These are phyloP conservation scores for Microcebus murinus DNA, from an alignment of 2,113 vertebrate genomes.

Conservation along the genomic window DNA sequence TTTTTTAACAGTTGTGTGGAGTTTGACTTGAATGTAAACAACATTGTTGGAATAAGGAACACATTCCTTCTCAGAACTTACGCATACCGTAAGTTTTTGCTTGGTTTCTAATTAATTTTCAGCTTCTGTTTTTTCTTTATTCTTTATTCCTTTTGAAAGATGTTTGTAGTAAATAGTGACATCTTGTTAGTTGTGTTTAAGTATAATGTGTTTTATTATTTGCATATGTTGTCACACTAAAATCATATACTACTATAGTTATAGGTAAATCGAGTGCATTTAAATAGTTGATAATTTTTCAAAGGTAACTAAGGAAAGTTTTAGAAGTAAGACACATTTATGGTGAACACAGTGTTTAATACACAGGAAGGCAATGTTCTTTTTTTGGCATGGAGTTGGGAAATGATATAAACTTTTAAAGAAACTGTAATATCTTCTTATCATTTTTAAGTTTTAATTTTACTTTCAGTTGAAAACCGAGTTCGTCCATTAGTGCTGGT, in stretches of 20 bases:
- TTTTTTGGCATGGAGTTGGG: conserved; percentile 5
- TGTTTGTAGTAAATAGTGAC: conserved; percentile 38
- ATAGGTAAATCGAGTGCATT: conserved; percentile 29
- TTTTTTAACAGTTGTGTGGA: conserved; percentile 90
- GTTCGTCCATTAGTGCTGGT: conserved; percentile 94
- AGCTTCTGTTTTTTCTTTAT: conserved; percentile 23
- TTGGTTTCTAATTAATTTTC: conserved; percentile 64
- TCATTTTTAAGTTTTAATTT: conserved; percentile 79
- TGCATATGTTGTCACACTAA: conserved; percentile 5
- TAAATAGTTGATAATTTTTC: conserved; percentile 45
- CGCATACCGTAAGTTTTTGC: conserved; percentile 91
- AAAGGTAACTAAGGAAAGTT: neutral
- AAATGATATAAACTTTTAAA: conserved; percentile 56
- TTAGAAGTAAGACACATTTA: conserved; percentile 9
- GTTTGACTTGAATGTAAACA: conserved; percentile 99
- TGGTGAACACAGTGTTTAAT: neutral
- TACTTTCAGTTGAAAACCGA: conserved; percentile 92
- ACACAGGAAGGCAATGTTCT: neutral
- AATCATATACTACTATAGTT: neutral
- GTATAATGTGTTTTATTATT: neutral
- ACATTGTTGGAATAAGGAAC: conserved; percentile 97
- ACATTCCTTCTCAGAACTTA: conserved; percentile 98
- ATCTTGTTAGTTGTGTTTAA: conserved; percentile 8
- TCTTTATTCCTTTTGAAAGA: conserved; percentile 30
- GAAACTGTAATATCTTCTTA: conserved; percentile 41